phyloP scores from a whole-genome alignment of 2,888 invertebrate genomes.

The Prosopocoilus inquinatus region DNA sequence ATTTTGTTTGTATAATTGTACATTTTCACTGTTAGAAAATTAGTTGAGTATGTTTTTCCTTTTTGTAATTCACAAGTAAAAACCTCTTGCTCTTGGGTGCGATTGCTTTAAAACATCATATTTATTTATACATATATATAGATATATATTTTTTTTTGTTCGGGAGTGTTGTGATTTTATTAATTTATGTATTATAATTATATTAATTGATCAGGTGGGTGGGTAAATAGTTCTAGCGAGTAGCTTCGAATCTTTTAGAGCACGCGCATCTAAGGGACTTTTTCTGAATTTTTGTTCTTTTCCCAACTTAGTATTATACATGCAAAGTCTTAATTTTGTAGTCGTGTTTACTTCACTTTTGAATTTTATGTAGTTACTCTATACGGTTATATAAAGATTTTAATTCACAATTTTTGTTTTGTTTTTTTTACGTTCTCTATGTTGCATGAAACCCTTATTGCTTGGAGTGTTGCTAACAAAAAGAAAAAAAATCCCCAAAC shows the following conservation, averaged over 20 bases:
- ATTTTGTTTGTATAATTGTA: slow-evolving; percentile 32
- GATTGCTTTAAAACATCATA: neutral
- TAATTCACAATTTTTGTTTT: slow-evolving; percentile 38
- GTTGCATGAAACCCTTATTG: no score
- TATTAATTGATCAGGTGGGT: slow-evolving; percentile 16
- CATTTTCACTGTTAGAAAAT: slow-evolving; percentile 25
- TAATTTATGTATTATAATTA: slow-evolving; percentile 14
- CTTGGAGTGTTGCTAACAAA: neutral
- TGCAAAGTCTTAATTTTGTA: slow-evolving; percentile 2
- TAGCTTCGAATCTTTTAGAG: neutral
- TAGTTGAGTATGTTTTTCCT: slow-evolving; percentile 12
- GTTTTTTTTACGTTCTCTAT: slow-evolving; percentile 29
- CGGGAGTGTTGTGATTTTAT: slow-evolving; percentile 18
- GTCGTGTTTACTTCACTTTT: slow-evolving; percentile 20
- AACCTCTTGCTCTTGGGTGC: slow-evolving; percentile 2
- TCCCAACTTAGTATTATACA: neutral
- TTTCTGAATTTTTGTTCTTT: neutral
- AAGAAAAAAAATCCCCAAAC: neutral
- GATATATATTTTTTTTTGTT: slow-evolving; percentile 6
- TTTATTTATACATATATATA: slow-evolving; percentile 5
- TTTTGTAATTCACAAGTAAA: slow-evolving; percentile 1
- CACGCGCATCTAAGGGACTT: neutral
- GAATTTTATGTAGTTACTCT: slow-evolving; percentile 48
- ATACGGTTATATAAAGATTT: slow-evolving; percentile 39
- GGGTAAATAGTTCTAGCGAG: slow-evolving; percentile 6